Base-by-base conservation (phyloP, 2,113 vertebrate species). In the Colistium nudipinnis region DNA sequence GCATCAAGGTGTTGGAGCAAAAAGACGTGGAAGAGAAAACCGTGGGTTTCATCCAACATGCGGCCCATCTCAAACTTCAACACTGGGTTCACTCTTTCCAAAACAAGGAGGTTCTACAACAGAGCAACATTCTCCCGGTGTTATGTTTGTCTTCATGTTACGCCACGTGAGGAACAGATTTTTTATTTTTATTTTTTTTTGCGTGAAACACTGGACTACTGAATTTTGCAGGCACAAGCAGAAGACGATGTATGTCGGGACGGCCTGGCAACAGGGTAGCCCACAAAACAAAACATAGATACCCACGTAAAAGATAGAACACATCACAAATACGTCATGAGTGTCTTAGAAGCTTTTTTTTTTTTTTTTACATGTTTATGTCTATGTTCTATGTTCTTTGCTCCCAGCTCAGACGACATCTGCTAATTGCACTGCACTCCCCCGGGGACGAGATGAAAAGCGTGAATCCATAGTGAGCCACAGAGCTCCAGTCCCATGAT, bases 201-300 rank as follows among this genome's bases (percentile, higher is more conserved):
- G n/a, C 62, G 55, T 56, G 35, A 53, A 68, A 79, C 31, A 55
- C n/a, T 53, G 60, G 16, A 61, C 36, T 10, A 20, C 35, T 69
- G 9, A 24, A 70, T 41, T 53, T 62, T 66, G 69, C 62, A 64
- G 59, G 69, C 56, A 57, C 17, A 2, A 43, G 54, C 45, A 31
- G 60, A 41, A 6, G n/a, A 14, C 8, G 8, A 31, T 31, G 35
- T 39, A 31, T 60, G 7, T 6, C n/a, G 36, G 13, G 43, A n/a
- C 0, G 1, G 24, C 25, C 31, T 55, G 14, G 11, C 19, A 47
- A 67, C 30, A 53, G 24, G 8, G 16, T 3, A 2, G 10, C 11
- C 19, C 39, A 41, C 33, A 62, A 49, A 55, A 48, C 60, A 49
- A 43, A 3, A 1, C 36, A 13, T n/a, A n/a, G n/a, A n/a, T n/a